Evolutionary conservation across 2,797 vertebrate species (phyloP).

Genomic region (Acanthis flammea): DNA sequence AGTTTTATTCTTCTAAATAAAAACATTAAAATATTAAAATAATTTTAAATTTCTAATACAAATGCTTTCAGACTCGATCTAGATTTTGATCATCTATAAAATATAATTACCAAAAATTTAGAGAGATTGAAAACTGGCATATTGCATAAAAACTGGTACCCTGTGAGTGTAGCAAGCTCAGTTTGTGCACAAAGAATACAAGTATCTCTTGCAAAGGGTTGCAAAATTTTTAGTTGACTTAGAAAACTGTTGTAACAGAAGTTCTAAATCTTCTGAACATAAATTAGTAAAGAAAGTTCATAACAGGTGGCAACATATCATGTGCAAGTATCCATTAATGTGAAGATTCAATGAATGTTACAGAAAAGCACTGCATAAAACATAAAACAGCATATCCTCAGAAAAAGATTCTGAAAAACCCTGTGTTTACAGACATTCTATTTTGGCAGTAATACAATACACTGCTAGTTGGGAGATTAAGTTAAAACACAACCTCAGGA

Average conservation of each 20-base stretch:
- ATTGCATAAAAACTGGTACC: background rate
- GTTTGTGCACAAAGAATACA: background rate
- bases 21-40: background rate
- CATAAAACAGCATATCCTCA: background rate
- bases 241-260: background rate
- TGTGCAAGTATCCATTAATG: background rate
- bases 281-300: background rate
- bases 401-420: background rate
- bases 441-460: slow-evolving; percentile 9
- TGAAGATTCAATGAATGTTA: background rate
- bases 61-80: background rate
- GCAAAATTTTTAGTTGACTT: background rate
- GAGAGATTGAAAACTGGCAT: background rate
- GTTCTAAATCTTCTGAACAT: background rate
- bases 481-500: slow-evolving; percentile 31
- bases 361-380: background rate
- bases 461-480: slow-evolving; percentile 12
- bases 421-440: background rate
- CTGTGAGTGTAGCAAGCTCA: background rate
- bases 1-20: background rate
- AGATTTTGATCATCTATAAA: background rate
- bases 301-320: background rate
- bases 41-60: background rate
- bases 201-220: background rate
- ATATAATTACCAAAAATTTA: background rate